These are phyloP conservation scores for Carcinoscorpius rotundicauda DNA, from an alignment of 1,140 invertebrate genomes.

Conservation along the genomic window DNA sequence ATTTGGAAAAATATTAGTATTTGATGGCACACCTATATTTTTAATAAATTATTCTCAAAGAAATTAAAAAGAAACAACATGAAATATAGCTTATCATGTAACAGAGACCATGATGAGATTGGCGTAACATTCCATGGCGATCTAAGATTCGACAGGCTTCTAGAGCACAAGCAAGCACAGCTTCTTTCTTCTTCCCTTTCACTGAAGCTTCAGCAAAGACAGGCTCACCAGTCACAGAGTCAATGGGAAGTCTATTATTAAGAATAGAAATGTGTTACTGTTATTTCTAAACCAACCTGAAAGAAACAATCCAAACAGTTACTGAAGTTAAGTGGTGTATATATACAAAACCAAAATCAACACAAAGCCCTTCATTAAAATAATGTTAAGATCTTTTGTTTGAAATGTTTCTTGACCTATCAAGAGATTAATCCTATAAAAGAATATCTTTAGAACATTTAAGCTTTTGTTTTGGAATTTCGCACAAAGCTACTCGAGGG, in stretches of 20 bases:
- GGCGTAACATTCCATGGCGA: conserved; percentile 58
- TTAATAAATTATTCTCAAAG: too few relatives aligned
- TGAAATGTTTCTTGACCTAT: too few relatives aligned
- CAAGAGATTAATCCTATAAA: too few relatives aligned
- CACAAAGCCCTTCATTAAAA: background rate
- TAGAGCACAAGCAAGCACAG: conserved; percentile 78
- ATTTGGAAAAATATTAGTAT: too few relatives aligned
- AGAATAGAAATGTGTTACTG: conserved; percentile 11
- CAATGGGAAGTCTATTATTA: conserved; percentile 56
- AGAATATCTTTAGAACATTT: too few relatives aligned
- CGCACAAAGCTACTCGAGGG: too few relatives aligned
- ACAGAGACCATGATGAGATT: conserved; percentile 54
- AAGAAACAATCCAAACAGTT: background rate
- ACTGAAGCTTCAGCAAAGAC: conserved; percentile 72
- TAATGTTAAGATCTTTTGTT: too few relatives aligned
- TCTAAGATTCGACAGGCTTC: conserved; percentile 90
- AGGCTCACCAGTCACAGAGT: conserved; percentile 54
- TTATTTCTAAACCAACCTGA: too few relatives aligned
- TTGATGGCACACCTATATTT: too few relatives aligned
- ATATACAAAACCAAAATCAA: too few relatives aligned
- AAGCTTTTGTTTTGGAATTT: too few relatives aligned
- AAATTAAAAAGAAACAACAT: conserved; percentile 3
- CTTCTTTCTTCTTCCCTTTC: conserved; percentile 88
- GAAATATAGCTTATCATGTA: background rate
- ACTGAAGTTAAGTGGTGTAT: background rate